phyloP scores from a whole-genome alignment of 2,888 invertebrate species.

The Drosophila gaucha region DNA sequence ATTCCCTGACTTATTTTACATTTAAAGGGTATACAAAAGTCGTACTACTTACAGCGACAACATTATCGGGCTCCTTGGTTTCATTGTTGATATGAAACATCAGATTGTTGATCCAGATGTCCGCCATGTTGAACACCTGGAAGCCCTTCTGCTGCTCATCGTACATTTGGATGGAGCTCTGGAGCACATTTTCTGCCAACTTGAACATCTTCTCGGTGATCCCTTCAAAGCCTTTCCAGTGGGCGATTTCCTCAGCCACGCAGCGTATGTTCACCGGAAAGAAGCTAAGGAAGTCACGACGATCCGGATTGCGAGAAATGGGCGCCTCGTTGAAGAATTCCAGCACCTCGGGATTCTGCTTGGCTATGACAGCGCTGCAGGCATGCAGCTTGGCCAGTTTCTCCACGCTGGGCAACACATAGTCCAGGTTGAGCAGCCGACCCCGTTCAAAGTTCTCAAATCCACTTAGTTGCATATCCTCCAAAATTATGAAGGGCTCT shows the following conservation, averaged over 20 bases:
- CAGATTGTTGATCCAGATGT: conserved; percentile 84
- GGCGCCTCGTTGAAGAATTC: conserved; percentile 82
- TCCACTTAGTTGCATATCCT: conserved; percentile 86
- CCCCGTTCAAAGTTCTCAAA: conserved; percentile 86
- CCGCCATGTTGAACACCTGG: conserved; percentile 82
- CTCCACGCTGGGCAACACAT: conserved; percentile 85
- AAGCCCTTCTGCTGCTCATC: conserved; percentile 74
- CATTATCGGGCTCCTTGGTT: conserved; percentile 81
- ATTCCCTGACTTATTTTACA: too few relatives aligned
- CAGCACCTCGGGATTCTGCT: conserved; percentile 75
- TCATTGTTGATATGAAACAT: conserved; percentile 83
- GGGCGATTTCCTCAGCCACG: conserved; percentile 81
- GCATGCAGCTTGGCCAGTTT: conserved; percentile 87
- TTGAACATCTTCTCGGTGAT: conserved; percentile 83
- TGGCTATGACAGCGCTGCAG: conserved; percentile 84
- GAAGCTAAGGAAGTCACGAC: conserved; percentile 82
- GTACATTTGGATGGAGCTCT: conserved; percentile 79
- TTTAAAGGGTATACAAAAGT: background rate
- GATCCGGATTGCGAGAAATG: conserved; percentile 83
- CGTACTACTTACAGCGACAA: conserved; percentile 73
- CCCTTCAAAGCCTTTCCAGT: conserved; percentile 83
- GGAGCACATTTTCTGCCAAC: conserved; percentile 81
- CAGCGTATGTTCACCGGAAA: conserved; percentile 83
- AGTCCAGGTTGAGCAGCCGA: conserved; percentile 86
- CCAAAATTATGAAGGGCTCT: conserved; percentile 85